Evolutionary conservation across 2,113 vertebrate genomes (phyloP), one percentile per base, ranked within the genome.

Genomic region (Takifugu flavidus): DNA sequence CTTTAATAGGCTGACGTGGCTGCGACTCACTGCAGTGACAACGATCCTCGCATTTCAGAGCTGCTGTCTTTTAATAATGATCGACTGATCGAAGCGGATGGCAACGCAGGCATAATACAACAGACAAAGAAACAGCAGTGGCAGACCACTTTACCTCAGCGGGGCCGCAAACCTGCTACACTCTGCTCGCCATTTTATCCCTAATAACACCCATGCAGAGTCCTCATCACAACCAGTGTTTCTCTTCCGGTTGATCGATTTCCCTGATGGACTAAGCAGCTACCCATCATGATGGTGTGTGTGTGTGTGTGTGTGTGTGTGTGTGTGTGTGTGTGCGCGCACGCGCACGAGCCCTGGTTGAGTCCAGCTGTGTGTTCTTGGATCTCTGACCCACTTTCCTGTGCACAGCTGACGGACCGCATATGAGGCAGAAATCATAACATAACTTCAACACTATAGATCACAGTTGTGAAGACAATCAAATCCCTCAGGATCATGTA

Each of bases 311-410:
- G 25, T 46, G 51, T 43, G 34, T 66, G 14, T 49, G 27, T 62
- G 39, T 44, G 34, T 62, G 31, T 69, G 39, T 65, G 56, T 56
- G 49, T 53, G 45, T 65, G 26, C 15, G 13, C 56, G 49, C 25
- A 13, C 56, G 29, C 62, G 12, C 31, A n/a, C 42, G 62, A 58
- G 71, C 46, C 8, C 15, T 50, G 29, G 28, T 50, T 42, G 65
- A 55, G 39, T 31, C 65, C 79, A 77, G 75, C 73, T 84, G 71
- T 59, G 55, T 64, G 56, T 72, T 34, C 72, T 34, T 50, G 47
- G 8, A 14, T 58, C 51, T 62, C 58, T 85, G 82, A 83, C 78
- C 74, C 78, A 86, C 61, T 85, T 53, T 77, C 47, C 59, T 28
- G 2, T 11, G 66, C 55, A 52, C 43, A 45, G 50, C 28, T 45